A percentile compares a stretch with the other conserved stretches of the same genome.
Conservation (phyloP, 2,113 vertebrate genomes). For the Centropus bengalensis region DNA sequence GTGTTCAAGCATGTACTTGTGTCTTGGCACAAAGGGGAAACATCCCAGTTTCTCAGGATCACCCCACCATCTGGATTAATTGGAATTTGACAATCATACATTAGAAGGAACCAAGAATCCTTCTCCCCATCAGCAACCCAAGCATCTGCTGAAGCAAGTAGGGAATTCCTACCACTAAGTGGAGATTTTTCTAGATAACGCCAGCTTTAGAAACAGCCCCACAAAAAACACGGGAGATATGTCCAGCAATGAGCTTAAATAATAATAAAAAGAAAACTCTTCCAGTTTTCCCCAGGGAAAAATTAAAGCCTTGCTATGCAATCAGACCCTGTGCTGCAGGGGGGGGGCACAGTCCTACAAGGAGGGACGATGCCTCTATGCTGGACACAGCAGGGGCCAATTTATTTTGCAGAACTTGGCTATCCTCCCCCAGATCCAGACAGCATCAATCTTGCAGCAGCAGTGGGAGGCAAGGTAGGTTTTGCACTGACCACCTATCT, state of each 20-base stretch:
- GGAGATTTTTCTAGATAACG: neutral
- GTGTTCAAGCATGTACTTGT: neutral
- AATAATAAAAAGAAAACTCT: neutral
- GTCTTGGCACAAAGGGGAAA: neutral
- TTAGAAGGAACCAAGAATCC: neutral
- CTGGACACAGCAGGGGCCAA: neutral
- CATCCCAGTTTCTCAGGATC: neutral
- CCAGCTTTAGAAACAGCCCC: neutral
- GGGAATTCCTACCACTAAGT: neutral
- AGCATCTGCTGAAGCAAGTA: neutral
- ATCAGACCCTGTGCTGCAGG: neutral
- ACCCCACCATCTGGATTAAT: neutral
- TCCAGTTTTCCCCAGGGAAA: neutral
- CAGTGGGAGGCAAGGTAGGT: neutral
- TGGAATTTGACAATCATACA: neutral
- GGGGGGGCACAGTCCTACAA: neutral
- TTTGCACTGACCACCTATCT: conserved; percentile 17
- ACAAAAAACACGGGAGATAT: neutral
- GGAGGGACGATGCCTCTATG: neutral
- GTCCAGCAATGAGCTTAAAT: neutral
- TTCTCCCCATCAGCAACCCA: neutral
- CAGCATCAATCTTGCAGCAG: conserved; percentile 13
- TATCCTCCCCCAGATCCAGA: neutral
- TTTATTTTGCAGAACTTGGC: neutral
- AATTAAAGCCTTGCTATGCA: neutral